These are phyloP conservation scores for Bactericera cockerelli DNA, from an alignment of 1,140 invertebrate species.

Conservation along the genomic window DNA sequence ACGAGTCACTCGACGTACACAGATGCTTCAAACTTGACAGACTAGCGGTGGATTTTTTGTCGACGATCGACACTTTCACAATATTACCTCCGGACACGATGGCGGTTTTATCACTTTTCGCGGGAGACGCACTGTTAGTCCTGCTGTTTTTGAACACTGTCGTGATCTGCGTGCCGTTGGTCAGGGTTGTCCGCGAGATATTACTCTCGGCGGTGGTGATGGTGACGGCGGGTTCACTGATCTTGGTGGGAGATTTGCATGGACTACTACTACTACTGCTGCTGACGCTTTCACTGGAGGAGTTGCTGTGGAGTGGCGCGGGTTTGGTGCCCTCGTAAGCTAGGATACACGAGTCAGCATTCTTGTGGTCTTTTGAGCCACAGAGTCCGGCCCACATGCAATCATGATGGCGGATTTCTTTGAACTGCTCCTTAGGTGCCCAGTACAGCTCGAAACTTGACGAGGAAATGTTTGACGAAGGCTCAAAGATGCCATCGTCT, in stretches of 20 bases:
- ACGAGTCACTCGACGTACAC: not conserved
- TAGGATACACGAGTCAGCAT: constrained; percentile 15
- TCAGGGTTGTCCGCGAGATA: not conserved
- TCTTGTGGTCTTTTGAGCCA: constrained; percentile 33
- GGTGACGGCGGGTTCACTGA: not conserved
- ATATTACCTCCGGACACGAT: not conserved
- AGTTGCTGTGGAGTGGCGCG: not conserved
- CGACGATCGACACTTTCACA: not conserved
- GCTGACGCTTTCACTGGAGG: not conserved
- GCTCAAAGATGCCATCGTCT: constrained; percentile 21
- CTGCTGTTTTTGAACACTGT: constrained; percentile 6
- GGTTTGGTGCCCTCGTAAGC: not conserved
- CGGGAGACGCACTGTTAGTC: not conserved
- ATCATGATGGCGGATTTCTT: constrained; percentile 38
- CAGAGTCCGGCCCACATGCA: constrained; percentile 50
- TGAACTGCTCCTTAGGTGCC: constrained; percentile 10
- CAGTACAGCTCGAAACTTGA: constrained; percentile 12
- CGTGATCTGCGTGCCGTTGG: constrained; percentile 3
- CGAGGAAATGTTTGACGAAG: not conserved
- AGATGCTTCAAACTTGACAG: not conserved
- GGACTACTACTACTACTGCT: not conserved
- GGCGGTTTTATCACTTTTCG: not conserved
- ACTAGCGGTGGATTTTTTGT: not conserved
- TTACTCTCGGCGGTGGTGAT: not conserved
- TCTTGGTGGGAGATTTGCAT: not conserved